phyloP scores from a whole-genome alignment of 2,113 vertebrate species.

The Cyprinus carpio region DNA sequence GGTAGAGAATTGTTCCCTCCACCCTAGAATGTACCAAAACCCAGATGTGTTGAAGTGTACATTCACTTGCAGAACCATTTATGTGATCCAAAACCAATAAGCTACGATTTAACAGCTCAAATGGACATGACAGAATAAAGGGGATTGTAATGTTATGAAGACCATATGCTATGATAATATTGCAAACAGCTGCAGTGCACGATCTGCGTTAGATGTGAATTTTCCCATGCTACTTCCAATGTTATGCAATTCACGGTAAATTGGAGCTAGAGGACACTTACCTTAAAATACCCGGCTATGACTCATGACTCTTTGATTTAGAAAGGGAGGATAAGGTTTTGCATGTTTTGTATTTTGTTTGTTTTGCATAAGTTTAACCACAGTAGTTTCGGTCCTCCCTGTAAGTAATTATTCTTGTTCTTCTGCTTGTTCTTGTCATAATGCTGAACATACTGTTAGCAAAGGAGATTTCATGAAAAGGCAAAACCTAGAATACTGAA shows the following conservation, averaged over 20 bases:
- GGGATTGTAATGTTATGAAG: slow-evolving; percentile 51
- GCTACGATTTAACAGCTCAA: slow-evolving; percentile 47
- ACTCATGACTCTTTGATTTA: neutral
- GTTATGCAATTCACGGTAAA: slow-evolving; percentile 27
- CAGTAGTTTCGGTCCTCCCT: slow-evolving; percentile 15
- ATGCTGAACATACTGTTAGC: neutral
- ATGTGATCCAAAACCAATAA: slow-evolving; percentile 45
- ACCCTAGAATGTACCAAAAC: slow-evolving; percentile 23
- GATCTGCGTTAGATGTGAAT: slow-evolving; percentile 24
- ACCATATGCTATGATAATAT: slow-evolving; percentile 50
- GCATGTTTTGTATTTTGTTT: slow-evolving; percentile 29
- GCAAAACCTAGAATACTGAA: neutral
- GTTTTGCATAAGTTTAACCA: slow-evolving; percentile 8
- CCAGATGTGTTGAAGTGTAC: slow-evolving; percentile 40
- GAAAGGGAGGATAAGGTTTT: neutral
- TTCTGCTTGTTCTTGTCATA: slow-evolving; percentile 6
- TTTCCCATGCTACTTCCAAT: slow-evolving; percentile 31
- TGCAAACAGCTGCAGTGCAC: slow-evolving; percentile 41
- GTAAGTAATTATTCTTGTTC: slow-evolving; percentile 1
- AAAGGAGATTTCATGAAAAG: neutral
- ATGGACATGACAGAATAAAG: slow-evolving; percentile 47
- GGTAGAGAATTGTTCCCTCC: slow-evolving; percentile 34
- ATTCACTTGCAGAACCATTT: slow-evolving; percentile 31
- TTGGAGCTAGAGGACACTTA: neutral
- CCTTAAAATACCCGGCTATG: slow-evolving; percentile 40